Base-by-base conservation (phyloP, 92 coral and sea anemone genomes). In the Diadumene lineata region DNA sequence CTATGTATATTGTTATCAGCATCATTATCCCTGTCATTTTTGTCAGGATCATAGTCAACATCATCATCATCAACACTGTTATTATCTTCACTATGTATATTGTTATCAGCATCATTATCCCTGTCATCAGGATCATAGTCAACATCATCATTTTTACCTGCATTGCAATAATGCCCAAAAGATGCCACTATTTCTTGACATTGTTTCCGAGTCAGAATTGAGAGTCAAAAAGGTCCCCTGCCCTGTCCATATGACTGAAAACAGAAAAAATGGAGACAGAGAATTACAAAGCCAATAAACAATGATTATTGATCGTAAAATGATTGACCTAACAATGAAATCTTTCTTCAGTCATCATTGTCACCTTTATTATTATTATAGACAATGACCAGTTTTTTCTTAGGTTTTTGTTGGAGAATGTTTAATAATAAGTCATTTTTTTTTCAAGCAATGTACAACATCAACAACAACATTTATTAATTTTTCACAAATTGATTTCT, bases 131-230 rank as follows among this genome's bases (percentile, higher is more conserved):
- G 7, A 38, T 13, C 13, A 38, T 4, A 4, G 48, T 38, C 13
- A 38, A 4, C 48, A 38, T 38, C 13, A 38, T 38, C 48, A 38
- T 38, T 13, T 1, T 60, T 62, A 94, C 99, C 99, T 96, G 87
- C 97, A 88, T 62, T 96, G 99, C 6, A 96, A 68, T 69, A 96
- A 65, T 1, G 99, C 99, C 99, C 99, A 96, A 70, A 96, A 96
- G 56, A 96, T 92, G 7, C 99, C 99, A 84, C 99, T 96, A 83
- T 96, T 96, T 74, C 99, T 81, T 28, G 97, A 84, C 85, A 96
- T 96, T 48, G 99, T 96, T 34, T 86, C 96, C 44, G 79, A 78
- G 53, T 81, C 86, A 56, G 99, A 96, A 71, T 96, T 96, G 55
- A 96, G 76, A n/a, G 99, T 92, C 64, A 96, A 67, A 61, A 90